Evolutionary conservation across 2,113 vertebrate species (phyloP).

Genomic region (Myxocyprinus asiaticus): DNA sequence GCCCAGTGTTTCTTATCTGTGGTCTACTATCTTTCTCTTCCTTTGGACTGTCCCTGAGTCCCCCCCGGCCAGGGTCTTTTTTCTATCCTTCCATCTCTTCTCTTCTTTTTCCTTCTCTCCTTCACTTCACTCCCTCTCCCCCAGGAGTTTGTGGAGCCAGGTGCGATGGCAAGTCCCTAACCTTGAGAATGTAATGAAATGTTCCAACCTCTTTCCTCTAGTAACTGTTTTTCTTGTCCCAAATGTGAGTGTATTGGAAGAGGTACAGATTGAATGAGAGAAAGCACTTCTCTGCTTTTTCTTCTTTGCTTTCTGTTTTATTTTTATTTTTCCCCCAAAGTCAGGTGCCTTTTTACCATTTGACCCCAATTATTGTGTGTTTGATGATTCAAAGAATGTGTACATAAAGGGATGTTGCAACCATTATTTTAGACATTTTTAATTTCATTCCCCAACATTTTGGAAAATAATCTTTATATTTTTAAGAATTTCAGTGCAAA

Average conservation of each 20-base stretch:
- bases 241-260: constrained; percentile 14
- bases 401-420: no score
- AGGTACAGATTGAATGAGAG: neutral
- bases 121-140: constrained; percentile 32
- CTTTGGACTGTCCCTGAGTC: no score
- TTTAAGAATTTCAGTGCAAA: no score
- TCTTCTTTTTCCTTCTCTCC: no score
- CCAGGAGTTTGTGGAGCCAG: constrained; percentile 38
- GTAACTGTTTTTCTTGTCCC: constrained; percentile 27
- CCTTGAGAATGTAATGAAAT: constrained; percentile 57
- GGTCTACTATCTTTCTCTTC: constrained; percentile 32
- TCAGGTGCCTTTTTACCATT: no score
- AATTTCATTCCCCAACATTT: no score
- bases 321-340: no score
- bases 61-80: constrained; percentile 33
- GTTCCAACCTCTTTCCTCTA: no score
- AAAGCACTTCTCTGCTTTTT: neutral
- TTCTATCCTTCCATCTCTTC: constrained; percentile 21
- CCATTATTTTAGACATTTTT: no score
- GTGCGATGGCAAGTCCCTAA: constrained; percentile 49
- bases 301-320: neutral
- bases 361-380: no score
- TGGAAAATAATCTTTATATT: no score
- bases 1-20: constrained; percentile 48
- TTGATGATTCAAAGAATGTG: no score